Percentiles rank a stretch among this genome's conserved stretches.
Conservation (phyloP, 2,113 vertebrate genomes). For the Peromyscus californicus region DNA sequence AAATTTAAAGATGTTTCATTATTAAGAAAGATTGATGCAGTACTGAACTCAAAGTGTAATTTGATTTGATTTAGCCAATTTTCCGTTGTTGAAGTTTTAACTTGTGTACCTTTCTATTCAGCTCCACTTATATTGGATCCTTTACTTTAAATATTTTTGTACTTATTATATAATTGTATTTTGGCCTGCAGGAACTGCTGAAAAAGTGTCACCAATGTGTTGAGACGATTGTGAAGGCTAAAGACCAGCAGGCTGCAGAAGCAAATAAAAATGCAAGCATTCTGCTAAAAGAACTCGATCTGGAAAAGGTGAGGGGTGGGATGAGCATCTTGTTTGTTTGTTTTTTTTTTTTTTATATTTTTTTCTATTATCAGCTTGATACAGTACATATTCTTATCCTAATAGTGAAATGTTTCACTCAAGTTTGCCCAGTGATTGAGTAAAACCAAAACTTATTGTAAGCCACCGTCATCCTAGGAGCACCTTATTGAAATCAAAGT, state of each 20-base stretch:
- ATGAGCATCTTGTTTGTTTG: not conserved
- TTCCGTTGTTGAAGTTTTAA: conserved; percentile 11
- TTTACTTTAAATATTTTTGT: conserved; percentile 11
- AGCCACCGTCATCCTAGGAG: no score
- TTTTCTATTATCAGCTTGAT: no score
- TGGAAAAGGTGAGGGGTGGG: conserved; percentile 94
- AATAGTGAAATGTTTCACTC: no score
- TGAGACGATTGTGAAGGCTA: conserved; percentile 99
- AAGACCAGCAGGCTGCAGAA: conserved; percentile 99
- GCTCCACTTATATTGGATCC: conserved; percentile 38
- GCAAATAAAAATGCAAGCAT: conserved; percentile 99
- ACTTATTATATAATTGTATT: conserved; percentile 55
- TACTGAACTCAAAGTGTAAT: not conserved
- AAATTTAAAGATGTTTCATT: not conserved
- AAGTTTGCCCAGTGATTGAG: no score
- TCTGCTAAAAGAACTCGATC: conserved; percentile 97
- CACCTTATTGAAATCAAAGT: conserved; percentile 48
- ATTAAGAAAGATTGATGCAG: conserved; percentile 51
- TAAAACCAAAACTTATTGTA: no score
- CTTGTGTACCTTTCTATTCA: conserved; percentile 3
- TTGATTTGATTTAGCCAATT: not conserved
- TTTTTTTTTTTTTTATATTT: no score
- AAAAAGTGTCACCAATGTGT: conserved; percentile 99
- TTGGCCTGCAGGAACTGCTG: conserved; percentile 92
- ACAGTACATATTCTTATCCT: no score